A percentile compares a stretch with the other conserved stretches of the same genome.
Evolutionary conservation across 2,888 invertebrate genomes (phyloP).

Genomic region (Nomada ferruginata): DNA sequence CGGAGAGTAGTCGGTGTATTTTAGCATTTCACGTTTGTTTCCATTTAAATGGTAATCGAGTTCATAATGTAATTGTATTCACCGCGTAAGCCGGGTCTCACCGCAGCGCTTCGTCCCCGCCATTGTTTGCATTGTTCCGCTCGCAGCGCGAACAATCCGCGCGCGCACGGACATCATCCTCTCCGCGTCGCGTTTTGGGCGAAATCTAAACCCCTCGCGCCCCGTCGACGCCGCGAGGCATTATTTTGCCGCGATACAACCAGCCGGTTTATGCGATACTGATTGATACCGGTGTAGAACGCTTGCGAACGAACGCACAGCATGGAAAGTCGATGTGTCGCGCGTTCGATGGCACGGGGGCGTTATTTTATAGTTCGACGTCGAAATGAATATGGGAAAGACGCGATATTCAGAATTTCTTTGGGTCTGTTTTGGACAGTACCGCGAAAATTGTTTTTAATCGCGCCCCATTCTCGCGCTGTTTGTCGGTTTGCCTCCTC

Average conservation of each 20-base stretch:
- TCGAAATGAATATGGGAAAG: too few relatives aligned
- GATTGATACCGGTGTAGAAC: slow-evolving; percentile 53
- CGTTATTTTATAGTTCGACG: not conserved
- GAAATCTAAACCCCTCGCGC: slow-evolving; percentile 76
- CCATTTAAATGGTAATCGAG: slow-evolving; percentile 85
- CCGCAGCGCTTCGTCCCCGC: slow-evolving; percentile 77
- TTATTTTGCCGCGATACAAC: slow-evolving; percentile 64
- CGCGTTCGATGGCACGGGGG: not conserved
- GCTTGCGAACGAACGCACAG: slow-evolving; percentile 15
- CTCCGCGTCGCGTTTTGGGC: slow-evolving; percentile 74
- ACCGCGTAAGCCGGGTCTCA: slow-evolving; percentile 82
- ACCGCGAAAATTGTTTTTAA: too few relatives aligned
- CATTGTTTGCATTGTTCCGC: slow-evolving; percentile 82
- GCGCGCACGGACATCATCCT: slow-evolving; percentile 65
- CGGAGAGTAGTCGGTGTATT: slow-evolving; percentile 76
- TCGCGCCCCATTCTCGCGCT: too few relatives aligned
- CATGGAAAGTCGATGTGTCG: slow-evolving; percentile 17
- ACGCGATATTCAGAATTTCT: too few relatives aligned
- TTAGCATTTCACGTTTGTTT: slow-evolving; percentile 84
- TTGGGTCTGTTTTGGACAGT: too few relatives aligned
- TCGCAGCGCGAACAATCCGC: slow-evolving; percentile 77
- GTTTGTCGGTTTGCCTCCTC: too few relatives aligned
- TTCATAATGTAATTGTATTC: slow-evolving; percentile 84
- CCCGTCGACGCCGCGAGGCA: slow-evolving; percentile 32
- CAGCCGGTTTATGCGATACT: slow-evolving; percentile 33